Evolutionary conservation across 2,113 vertebrate species (phyloP).

Genomic region (Manacus vitellinus): DNA sequence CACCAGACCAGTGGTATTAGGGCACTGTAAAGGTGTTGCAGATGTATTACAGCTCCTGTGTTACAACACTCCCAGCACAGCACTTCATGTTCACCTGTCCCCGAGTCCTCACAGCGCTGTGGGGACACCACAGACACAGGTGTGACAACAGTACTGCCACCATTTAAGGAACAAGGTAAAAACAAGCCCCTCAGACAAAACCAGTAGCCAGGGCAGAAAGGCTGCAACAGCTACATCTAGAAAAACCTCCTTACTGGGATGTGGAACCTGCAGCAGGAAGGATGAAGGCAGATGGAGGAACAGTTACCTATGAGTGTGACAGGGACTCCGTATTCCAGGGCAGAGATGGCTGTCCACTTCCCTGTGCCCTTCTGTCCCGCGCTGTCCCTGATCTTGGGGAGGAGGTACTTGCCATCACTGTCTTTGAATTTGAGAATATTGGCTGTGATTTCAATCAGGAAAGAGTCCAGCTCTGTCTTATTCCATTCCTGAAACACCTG

Average conservation of each 20-base stretch:
- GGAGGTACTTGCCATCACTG: conserved; percentile 81
- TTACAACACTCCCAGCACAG: not conserved
- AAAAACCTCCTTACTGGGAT: not conserved
- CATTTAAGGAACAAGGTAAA: not conserved
- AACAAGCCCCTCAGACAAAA: not conserved
- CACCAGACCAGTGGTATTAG: not conserved
- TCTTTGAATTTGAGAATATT: conserved; percentile 91
- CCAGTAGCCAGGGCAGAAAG: not conserved
- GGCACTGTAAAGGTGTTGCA: not conserved
- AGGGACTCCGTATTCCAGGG: conserved; percentile 92
- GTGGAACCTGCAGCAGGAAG: not conserved
- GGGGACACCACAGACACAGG: not conserved
- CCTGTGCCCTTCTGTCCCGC: conserved; percentile 97
- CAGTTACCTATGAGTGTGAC: conserved; percentile 94
- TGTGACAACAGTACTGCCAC: not conserved
- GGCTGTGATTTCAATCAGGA: conserved; percentile 97
- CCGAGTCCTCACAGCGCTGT: not conserved
- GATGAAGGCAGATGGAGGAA: not conserved
- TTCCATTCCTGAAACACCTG: conserved; percentile 91
- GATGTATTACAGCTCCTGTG: not conserved
- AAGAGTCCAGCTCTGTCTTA: conserved; percentile 95
- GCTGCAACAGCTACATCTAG: not conserved
- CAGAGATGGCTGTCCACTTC: conserved; percentile 96
- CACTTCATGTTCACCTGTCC: not conserved
- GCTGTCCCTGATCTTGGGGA: conserved; percentile 93